Percentiles rank a stretch among this genome's conserved stretches.
Evolutionary conservation across 2,797 vertebrate species (phyloP).

Genomic region (Phoeniculus purpureus): DNA sequence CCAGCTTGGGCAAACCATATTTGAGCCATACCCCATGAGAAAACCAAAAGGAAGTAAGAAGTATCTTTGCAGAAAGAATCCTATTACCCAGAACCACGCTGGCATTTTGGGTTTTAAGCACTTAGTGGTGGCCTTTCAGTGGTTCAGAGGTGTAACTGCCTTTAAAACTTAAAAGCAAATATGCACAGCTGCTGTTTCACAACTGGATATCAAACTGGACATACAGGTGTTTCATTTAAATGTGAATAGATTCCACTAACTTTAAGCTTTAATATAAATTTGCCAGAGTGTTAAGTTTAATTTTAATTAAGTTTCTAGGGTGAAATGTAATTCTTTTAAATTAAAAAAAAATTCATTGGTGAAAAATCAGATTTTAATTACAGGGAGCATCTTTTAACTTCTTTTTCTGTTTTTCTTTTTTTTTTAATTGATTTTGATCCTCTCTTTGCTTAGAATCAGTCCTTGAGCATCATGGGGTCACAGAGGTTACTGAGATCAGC

Average conservation of each 20-base stretch:
- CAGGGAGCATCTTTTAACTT: not conserved
- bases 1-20: not conserved
- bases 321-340: not conserved
- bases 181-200: not conserved
- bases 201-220: not conserved
- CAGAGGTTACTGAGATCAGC: not conserved
- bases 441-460: not conserved
- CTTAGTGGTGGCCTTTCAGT: not conserved
- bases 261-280: not conserved
- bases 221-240: not conserved
- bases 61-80: not conserved
- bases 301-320: slow-evolving; percentile 37
- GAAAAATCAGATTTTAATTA: not conserved
- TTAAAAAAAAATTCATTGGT: not conserved
- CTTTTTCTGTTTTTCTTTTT: not conserved
- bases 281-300: slow-evolving; percentile 18
- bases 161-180: slow-evolving; percentile 21
- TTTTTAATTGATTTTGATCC: not conserved
- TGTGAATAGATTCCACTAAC: not conserved
- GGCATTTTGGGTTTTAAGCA: not conserved
- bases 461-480: accelerated
- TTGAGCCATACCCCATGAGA: accelerated
- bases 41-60: not conserved
- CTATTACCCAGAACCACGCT: not conserved
- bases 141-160: not conserved